Evolutionary conservation across 2,113 vertebrate species (phyloP).

Genomic region (Lagopus leucura): DNA sequence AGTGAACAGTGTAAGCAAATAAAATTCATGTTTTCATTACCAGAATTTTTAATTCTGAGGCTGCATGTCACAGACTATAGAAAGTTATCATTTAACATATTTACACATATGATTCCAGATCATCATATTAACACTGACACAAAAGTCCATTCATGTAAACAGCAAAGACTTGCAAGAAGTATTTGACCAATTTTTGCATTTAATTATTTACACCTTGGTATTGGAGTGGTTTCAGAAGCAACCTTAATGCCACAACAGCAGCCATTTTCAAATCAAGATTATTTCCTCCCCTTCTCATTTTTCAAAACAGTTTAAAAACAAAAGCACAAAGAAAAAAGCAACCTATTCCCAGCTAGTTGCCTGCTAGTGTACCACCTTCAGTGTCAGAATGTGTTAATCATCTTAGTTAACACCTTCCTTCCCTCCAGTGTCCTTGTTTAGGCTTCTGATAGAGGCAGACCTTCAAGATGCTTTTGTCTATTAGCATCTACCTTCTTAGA

Average conservation of each 20-base stretch:
- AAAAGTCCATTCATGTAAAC: not conserved
- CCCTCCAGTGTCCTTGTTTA: not conserved
- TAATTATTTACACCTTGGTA: conserved; percentile 24
- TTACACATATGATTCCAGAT: not conserved
- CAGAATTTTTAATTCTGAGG: not conserved
- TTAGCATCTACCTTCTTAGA: not conserved
- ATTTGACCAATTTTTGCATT: not conserved
- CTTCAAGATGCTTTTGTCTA: not conserved
- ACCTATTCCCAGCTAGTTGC: not conserved
- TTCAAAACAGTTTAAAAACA: not conserved
- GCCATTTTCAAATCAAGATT: conserved; percentile 16
- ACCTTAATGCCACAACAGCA: conserved; percentile 19
- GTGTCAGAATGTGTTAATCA: not conserved
- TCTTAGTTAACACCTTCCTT: not conserved
- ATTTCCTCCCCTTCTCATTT: not conserved
- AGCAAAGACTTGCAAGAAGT: not conserved
- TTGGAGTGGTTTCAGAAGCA: conserved; percentile 6
- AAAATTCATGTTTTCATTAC: not conserved
- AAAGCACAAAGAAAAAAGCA: not conserved
- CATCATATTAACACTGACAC: not conserved
- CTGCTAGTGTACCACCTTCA: not conserved
- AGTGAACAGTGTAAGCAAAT: not conserved
- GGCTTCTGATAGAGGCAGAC: not conserved
- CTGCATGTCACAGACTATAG: not conserved
- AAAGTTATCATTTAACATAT: no score